Evolutionary conservation across 2,797 vertebrate genomes (phyloP).

Genomic region (Antrozous pallidus): DNA sequence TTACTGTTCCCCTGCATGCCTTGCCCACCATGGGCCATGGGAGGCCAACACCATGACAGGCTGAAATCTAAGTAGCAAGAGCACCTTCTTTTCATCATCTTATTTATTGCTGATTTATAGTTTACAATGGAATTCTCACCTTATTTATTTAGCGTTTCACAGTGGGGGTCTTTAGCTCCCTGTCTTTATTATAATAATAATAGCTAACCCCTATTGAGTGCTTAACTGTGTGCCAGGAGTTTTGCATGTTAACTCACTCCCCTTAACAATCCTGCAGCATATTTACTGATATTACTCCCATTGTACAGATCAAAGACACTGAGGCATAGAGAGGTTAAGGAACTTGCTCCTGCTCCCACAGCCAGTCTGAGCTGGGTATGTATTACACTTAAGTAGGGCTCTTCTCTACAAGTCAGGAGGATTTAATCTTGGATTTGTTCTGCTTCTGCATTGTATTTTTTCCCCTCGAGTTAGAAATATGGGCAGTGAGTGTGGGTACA

Average conservation of each 20-base stretch:
- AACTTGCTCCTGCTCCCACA: background rate
- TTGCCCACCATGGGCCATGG: background rate
- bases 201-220: background rate
- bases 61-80: background rate
- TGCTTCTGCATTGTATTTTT: background rate
- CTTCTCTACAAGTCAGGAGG: background rate
- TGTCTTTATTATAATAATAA: conserved; percentile 33
- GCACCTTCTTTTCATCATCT: background rate
- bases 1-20: background rate
- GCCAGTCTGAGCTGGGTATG: background rate
- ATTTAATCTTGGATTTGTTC: background rate
- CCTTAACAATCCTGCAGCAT: background rate
- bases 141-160: conserved; percentile 7
- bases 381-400: background rate
- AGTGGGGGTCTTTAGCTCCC: background rate
- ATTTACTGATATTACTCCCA: background rate
- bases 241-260: background rate
- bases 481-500: background rate
- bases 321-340: background rate
- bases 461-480: background rate
- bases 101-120: conserved; percentile 19
- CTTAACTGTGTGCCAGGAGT: background rate
- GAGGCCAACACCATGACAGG: background rate
- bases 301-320: background rate
- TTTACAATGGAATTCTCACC: conserved; percentile 26